phyloP scores from a whole-genome alignment of 1,140 invertebrate genomes.

The Zaprionus capensis region DNA sequence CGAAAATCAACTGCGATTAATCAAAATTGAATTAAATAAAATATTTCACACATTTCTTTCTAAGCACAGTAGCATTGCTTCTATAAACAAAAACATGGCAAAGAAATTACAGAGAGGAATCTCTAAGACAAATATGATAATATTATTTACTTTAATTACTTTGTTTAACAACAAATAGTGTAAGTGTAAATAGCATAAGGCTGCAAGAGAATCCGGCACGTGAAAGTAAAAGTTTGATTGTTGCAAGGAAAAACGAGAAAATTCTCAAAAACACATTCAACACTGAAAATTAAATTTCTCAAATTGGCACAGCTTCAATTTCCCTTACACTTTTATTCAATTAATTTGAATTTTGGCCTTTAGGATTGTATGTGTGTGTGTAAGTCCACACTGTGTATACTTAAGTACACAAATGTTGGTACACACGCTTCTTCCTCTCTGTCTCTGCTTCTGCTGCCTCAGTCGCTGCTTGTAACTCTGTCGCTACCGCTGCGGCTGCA shows the following conservation, averaged over 20 bases:
- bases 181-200: slow-evolving; percentile 23
- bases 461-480: not conserved
- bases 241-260: slow-evolving; percentile 14
- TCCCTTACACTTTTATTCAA: slow-evolving; percentile 56
- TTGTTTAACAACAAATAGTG: slow-evolving; percentile 34
- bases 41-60: not conserved
- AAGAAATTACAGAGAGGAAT: too few species aligned
- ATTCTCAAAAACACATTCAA: slow-evolving; percentile 14
- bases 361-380: not conserved
- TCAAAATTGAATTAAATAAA: not conserved
- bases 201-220: slow-evolving; percentile 12
- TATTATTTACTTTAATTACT: not conserved
- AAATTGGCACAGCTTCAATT: slow-evolving; percentile 45
- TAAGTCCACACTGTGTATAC: not conserved
- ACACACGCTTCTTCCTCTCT: slow-evolving; percentile 10
- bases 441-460: not conserved
- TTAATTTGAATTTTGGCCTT: slow-evolving; percentile 46
- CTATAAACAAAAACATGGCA: not conserved
- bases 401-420: slow-evolving; percentile 10
- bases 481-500: slow-evolving; percentile 34
- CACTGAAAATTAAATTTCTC: slow-evolving; percentile 33
- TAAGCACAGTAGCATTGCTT: not conserved
- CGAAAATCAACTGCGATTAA: not conserved
- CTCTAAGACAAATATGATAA: too few species aligned
- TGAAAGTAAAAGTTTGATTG: slow-evolving; percentile 51